A percentile compares a stretch with the other conserved stretches of the same genome.
phyloP scores from a whole-genome alignment of 2,113 vertebrate species.

The Ia io region DNA sequence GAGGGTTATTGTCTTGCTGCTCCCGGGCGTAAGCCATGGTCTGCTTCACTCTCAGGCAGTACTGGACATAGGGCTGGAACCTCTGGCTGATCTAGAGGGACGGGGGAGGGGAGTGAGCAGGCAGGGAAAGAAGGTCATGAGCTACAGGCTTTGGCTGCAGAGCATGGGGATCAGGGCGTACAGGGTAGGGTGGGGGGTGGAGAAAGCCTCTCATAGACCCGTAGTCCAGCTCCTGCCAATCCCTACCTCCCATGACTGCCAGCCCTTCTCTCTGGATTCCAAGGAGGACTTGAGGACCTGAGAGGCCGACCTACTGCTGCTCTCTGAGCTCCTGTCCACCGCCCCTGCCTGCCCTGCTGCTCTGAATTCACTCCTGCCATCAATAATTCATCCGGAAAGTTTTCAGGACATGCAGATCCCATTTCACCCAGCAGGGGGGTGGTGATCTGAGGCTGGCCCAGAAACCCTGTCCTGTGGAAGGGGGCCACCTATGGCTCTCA shows the following conservation, averaged over 20 bases:
- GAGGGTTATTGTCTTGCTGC: slow-evolving; percentile 82
- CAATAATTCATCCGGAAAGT: slow-evolving; percentile 44
- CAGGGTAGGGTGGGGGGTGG: not conserved
- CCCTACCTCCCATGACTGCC: not conserved
- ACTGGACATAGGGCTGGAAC: slow-evolving; percentile 83
- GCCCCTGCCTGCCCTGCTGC: not conserved
- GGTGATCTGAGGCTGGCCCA: not conserved
- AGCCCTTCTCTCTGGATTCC: not conserved
- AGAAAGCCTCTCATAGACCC: not conserved
- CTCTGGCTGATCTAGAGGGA: slow-evolving; percentile 82
- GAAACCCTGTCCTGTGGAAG: not conserved
- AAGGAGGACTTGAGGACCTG: not conserved
- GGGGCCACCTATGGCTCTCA: not conserved
- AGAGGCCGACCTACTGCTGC: not conserved
- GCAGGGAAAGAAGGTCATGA: not conserved
- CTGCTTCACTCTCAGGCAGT: slow-evolving; percentile 85
- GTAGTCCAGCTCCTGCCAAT: not conserved
- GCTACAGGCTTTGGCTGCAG: not conserved
- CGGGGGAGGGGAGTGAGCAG: not conserved
- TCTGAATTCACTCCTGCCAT: not conserved
- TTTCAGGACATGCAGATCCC: slow-evolving; percentile 7
- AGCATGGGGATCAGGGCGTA: not conserved
- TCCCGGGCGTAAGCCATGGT: slow-evolving; percentile 83
- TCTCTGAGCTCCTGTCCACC: not conserved
- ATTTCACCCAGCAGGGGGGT: not conserved